Conservation (phyloP, 1,140 invertebrate genomes). For the Scylla paramamosain region DNA sequence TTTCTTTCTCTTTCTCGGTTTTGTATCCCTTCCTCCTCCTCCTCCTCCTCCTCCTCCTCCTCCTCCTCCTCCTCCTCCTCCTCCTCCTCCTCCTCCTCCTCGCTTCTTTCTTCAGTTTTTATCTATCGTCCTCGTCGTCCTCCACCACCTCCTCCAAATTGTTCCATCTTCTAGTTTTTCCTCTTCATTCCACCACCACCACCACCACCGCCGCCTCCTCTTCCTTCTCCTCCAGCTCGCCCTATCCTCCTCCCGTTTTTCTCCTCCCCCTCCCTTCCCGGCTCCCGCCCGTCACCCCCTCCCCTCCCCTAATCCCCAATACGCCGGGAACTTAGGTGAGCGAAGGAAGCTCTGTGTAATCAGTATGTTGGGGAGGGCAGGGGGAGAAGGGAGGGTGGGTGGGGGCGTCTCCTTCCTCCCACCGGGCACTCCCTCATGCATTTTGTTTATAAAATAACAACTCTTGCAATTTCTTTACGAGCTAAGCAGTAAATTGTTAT, state of each 20-base stretch:
- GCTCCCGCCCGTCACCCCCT: background rate
- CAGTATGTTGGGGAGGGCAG: background rate
- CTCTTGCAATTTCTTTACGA: too few species aligned
- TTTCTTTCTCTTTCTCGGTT: too few species aligned
- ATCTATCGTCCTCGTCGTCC: background rate
- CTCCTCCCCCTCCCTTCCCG: background rate
- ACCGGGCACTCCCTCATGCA: too few species aligned
- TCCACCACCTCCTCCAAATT: background rate
- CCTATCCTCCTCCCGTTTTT: background rate
- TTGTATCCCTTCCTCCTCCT: too few species aligned
- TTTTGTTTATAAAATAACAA: too few species aligned
- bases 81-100: too few species aligned
- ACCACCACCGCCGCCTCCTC: background rate
- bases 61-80: too few species aligned
- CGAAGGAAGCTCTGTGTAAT: slow-evolving; percentile 13
- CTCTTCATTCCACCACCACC: background rate
- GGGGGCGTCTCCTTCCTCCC: too few species aligned
- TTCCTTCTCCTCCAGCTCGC: background rate
- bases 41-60: too few species aligned
- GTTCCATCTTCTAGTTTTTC: slow-evolving; percentile 4
- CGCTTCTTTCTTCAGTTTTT: too few species aligned
- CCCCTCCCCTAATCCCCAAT: slow-evolving; percentile 10
- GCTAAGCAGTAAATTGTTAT: too few species aligned
- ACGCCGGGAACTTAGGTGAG: background rate
- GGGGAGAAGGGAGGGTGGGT: background rate